Evolutionary conservation across 92 coral and sea anemone species (phyloP), one percentile per base, ranked within the genome.

Genomic region (Blastomussa wellsi): DNA sequence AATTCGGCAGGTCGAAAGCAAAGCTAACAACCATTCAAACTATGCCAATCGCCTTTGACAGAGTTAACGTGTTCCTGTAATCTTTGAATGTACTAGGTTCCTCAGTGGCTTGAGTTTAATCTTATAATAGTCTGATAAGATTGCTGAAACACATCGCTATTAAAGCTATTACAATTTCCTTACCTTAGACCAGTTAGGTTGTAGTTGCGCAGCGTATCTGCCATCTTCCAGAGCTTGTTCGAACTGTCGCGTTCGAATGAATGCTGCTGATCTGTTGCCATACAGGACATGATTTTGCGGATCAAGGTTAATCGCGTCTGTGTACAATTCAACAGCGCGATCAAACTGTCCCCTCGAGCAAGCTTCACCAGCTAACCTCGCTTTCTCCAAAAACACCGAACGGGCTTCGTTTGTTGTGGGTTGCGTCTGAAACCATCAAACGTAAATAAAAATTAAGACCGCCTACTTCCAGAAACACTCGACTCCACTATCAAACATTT

Each of bases 161-260:
- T 80, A 31, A 16, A 80, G 66, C 67, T 80, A 36, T 66, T 48
- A 28, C 41, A 42, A 31, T 1, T 24, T 37, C 26, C 38, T 31
- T 93, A 97, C 99, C 98, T 97, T 97, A 9, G 94, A 95, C 99
- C 99, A 97, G 33, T 88, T 77, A 0, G 99, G 98, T 52, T 97
- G 96, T 12, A 97, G 85, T 83, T 94, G 93, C 4, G 89, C 95
- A 8, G 99, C 97, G 77, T 86, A 88, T 49, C 85, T 87, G 19
- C 99, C 99, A 66, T 97, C 99, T 53, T 97, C 96, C 36, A 90
- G 90, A 15, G 99, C 99, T 82, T 86, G 89, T 37, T 91, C 92
- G 80, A 86, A 95, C 84, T 97, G 92, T 78, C 89, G 90, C 6
- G 95, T 93, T 49, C 93, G 92, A 52, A 97, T 91, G 89, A 92